Percentiles rank a stretch among this genome's conserved stretches.
These are phyloP conservation scores for Hippolais icterina DNA, from an alignment of 2,113 vertebrate genomes.

Conservation along the genomic window DNA sequence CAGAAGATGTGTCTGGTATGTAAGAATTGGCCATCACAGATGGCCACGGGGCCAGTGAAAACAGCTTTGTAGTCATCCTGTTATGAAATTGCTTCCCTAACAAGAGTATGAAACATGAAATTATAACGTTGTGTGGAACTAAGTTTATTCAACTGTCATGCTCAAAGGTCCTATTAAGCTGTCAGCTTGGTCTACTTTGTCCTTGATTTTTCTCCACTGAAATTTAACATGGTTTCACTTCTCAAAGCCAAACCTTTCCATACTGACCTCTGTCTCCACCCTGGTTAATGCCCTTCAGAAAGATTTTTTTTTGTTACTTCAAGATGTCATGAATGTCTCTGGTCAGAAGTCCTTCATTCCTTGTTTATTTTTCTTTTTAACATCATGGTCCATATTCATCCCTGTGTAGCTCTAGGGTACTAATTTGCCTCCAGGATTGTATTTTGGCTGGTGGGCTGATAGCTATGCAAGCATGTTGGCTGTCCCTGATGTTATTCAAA, in stretches of 20 bases:
- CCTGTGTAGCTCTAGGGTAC: neutral
- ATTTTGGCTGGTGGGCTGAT: neutral
- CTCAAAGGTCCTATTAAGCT: slow-evolving; percentile 20
- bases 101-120: neutral
- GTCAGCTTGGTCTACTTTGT: neutral
- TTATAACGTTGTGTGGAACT: neutral
- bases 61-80: neutral
- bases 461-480: neutral
- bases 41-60: neutral
- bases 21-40: neutral
- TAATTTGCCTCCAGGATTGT: neutral
- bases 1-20: neutral
- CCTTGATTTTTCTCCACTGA: neutral
- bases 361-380: neutral
- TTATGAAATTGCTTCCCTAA: neutral
- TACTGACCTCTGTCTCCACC: neutral
- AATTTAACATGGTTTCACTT: neutral
- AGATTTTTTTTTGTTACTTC: neutral
- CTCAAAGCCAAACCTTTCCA: neutral
- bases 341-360: neutral
- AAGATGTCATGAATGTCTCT: neutral
- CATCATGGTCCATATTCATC: neutral
- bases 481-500: neutral
- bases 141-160: neutral
- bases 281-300: neutral